These are phyloP conservation scores for Heteractis magnifica DNA, from an alignment of 92 coral and sea anemone genomes.

Conservation along the genomic window DNA sequence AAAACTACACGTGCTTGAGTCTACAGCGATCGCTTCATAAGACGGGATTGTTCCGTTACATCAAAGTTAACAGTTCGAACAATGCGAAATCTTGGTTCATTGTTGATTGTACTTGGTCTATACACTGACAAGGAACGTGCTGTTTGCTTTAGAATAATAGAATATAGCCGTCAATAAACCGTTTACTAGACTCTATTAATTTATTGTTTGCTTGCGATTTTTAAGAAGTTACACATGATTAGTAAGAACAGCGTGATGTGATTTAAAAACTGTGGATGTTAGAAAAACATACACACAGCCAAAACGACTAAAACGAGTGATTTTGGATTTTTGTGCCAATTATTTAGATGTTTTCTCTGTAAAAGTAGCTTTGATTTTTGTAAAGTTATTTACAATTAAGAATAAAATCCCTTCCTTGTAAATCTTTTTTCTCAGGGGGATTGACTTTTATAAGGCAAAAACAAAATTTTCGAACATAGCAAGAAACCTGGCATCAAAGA, in stretches of 20 bases:
- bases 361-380: too few relatives aligned
- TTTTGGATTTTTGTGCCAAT: too few relatives aligned
- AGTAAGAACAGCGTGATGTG: too few relatives aligned
- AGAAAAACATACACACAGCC: not conserved
- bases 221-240: constrained; percentile 13
- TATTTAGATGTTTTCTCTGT: too few relatives aligned
- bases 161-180: not conserved
- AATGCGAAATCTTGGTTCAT: not conserved
- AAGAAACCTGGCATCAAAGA: not conserved
- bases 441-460: not conserved
- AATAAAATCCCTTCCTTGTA: too few relatives aligned
- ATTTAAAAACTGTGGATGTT: not conserved
- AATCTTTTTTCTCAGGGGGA: too few relatives aligned
- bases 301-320: not conserved
- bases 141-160: not conserved
- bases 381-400: too few relatives aligned
- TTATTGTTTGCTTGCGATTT: constrained; percentile 6
- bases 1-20: not conserved
- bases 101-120: constrained; percentile 6
- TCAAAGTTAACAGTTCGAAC: constrained; percentile 9
- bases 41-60: constrained; percentile 2
- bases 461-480: not conserved
- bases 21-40: not conserved
- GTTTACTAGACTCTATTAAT: constrained; percentile 3
- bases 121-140: constrained; percentile 4